Evolutionary conservation across 2,797 vertebrate species (phyloP).

Genomic region (Tauraco hartlaubi): DNA sequence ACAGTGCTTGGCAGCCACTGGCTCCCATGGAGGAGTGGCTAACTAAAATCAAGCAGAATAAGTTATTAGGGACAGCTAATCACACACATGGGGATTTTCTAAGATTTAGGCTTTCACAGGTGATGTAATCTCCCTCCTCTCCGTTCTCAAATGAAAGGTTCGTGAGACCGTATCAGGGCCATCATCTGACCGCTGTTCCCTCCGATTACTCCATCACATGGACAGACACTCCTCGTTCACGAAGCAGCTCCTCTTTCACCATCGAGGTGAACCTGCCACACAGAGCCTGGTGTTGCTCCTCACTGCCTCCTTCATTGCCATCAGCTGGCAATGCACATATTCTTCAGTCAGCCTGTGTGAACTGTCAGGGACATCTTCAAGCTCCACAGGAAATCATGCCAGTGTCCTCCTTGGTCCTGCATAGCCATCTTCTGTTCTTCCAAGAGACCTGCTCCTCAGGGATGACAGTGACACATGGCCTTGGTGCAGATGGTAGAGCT

Average conservation of each 20-base stretch:
- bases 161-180: background rate
- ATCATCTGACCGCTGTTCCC: background rate
- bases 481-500: constrained; percentile 44
- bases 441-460: constrained; percentile 27
- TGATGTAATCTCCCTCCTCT: background rate
- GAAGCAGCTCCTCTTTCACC: background rate
- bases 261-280: background rate
- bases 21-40: background rate
- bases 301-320: background rate
- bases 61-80: background rate
- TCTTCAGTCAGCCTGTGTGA: accelerated
- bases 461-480: constrained; percentile 52
- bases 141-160: background rate
- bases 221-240: background rate
- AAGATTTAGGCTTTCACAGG: background rate
- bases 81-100: background rate
- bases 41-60: background rate
- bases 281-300: background rate
- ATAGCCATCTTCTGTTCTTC: constrained; percentile 47
- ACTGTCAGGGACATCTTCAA: background rate
- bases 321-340: background rate
- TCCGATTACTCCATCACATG: background rate
- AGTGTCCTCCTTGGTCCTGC: constrained; percentile 38
- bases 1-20: background rate
- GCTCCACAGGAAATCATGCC: constrained; percentile 13